phyloP scores from a whole-genome alignment of 2,888 invertebrate genomes.

The Eupithecia inturbata region DNA sequence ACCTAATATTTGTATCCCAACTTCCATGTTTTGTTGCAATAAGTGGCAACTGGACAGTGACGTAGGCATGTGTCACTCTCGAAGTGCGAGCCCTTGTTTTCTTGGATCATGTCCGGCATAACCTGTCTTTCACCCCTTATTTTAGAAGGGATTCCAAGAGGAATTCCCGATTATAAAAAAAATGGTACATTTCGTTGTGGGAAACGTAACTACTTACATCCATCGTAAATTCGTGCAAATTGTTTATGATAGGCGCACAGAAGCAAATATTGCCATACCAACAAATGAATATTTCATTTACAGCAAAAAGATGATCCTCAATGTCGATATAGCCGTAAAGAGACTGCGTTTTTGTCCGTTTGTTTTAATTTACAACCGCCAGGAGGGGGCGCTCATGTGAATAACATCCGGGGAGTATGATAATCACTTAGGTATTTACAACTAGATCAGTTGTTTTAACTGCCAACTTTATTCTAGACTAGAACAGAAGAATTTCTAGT shows the following conservation, averaged over 20 bases:
- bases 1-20: no score
- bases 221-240: neutral
- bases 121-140: no score
- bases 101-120: no score
- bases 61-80: no score
- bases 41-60: no score
- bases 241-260: neutral
- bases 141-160: no score
- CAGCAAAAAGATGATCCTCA: slow-evolving; percentile 50
- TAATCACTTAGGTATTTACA: slow-evolving; percentile 25
- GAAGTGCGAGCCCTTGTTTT: no score
- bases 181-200: no score
- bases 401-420: slow-evolving; percentile 18
- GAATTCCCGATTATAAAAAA: no score
- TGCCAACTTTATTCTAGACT: neutral
- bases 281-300: slow-evolving; percentile 54
- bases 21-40: no score
- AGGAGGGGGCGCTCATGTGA: slow-evolving; percentile 26
- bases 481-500: neutral
- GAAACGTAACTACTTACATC: no score
- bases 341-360: slow-evolving; percentile 33
- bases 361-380: slow-evolving; percentile 29
- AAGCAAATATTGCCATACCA: slow-evolving; percentile 40
- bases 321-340: slow-evolving; percentile 49
- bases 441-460: neutral